Conservation (phyloP, 2,888 invertebrate species). For the Cephonodes hylas region DNA sequence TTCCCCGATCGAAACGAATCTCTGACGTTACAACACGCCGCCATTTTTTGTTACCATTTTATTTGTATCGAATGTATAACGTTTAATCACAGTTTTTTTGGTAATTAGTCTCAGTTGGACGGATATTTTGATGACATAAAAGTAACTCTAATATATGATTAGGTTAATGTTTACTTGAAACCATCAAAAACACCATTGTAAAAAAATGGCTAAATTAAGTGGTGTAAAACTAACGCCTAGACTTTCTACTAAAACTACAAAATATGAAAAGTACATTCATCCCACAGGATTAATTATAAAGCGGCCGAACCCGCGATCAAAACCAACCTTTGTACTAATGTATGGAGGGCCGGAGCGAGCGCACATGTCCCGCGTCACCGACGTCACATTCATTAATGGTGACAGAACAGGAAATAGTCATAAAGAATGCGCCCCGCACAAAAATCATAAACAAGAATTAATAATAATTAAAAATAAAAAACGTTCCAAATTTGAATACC, state of each 20-base stretch:
- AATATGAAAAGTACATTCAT: conserved; percentile 2
- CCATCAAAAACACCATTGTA: neutral
- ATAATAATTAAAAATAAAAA: conserved; percentile 56
- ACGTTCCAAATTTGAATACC: conserved; percentile 63
- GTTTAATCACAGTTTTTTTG: conserved; percentile 45
- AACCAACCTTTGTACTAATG: conserved; percentile 7
- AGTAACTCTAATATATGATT: neutral
- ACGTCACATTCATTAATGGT: conserved; percentile 64
- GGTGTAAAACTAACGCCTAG: too few species aligned
- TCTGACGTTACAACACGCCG: conserved; percentile 63
- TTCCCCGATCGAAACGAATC: conserved; percentile 77
- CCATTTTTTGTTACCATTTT: conserved; percentile 69
- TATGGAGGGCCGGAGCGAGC: conserved; percentile 5
- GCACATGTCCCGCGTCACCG: conserved; percentile 61
- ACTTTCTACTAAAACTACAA: neutral
- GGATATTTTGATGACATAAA: neutral
- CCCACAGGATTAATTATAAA: conserved; percentile 4
- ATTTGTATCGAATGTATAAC: conserved; percentile 56
- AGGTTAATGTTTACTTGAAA: too few species aligned
- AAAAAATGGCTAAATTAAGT: too few species aligned
- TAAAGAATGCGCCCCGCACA: conserved; percentile 55
- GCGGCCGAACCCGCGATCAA: conserved; percentile 7
- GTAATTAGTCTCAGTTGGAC: conserved; percentile 10
- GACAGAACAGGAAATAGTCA: conserved; percentile 74
- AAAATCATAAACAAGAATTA: conserved; percentile 70